Percentiles rank a stretch among this genome's conserved stretches.
Evolutionary conservation across 2,888 invertebrate genomes (phyloP).

Genomic region (Idaea aversata): DNA sequence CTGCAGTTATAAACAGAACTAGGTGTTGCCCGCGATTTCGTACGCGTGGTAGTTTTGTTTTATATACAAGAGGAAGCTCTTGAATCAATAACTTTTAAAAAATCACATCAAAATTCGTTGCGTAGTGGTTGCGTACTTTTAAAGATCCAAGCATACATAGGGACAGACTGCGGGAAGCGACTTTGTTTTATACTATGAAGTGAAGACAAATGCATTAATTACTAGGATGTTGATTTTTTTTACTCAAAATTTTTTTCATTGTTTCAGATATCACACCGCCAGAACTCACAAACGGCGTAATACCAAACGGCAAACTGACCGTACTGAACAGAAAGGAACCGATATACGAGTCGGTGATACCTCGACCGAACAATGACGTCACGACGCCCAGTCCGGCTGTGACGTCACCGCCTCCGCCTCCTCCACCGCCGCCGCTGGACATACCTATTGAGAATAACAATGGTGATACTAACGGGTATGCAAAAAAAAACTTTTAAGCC

Average conservation of each 20-base stretch:
- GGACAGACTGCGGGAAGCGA: too few relatives aligned
- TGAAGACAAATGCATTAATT: background rate
- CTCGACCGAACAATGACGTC: slow-evolving; percentile 78
- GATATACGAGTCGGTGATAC: slow-evolving; percentile 92
- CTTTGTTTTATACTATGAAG: too few relatives aligned
- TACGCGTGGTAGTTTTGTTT: too few relatives aligned
- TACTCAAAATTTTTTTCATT: too few relatives aligned
- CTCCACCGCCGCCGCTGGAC: slow-evolving; percentile 43
- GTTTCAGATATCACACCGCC: slow-evolving; percentile 66
- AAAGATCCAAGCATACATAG: too few relatives aligned
- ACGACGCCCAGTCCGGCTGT: slow-evolving; percentile 41
- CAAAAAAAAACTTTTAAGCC: too few relatives aligned
- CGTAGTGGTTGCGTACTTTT: too few relatives aligned
- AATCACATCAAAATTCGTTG: too few relatives aligned
- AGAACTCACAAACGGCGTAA: slow-evolving; percentile 68
- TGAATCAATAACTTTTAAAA: too few relatives aligned
- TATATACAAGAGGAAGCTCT: too few relatives aligned
- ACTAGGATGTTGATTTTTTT: slow-evolving; percentile 4
- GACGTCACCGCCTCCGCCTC: slow-evolving; percentile 50
- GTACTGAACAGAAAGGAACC: slow-evolving; percentile 83
- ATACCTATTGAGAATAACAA: slow-evolving; percentile 33
- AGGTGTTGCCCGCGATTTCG: too few relatives aligned
- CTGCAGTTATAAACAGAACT: too few relatives aligned
- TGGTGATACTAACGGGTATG: slow-evolving; percentile 50
- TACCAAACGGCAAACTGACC: slow-evolving; percentile 75